Percentiles rank a stretch among this genome's conserved stretches.
Conservation (phyloP, 2,888 invertebrate species). For the Crepidodera aurea region DNA sequence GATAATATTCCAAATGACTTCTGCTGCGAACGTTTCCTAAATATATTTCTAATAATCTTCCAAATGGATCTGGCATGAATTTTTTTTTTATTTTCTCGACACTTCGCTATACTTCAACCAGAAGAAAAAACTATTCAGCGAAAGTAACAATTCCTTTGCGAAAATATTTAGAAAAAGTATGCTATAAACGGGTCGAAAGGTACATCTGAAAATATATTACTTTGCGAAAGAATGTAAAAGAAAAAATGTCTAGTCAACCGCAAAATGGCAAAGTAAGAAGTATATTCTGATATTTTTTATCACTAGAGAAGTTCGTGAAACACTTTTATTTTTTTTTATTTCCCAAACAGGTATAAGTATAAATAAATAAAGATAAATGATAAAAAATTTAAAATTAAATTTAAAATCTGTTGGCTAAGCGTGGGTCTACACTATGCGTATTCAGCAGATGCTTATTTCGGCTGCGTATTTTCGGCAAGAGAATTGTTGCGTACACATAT, state of each 20-base stretch:
- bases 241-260: background rate
- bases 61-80: constrained; percentile 6
- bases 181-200: background rate
- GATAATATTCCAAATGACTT: background rate
- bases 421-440: no score
- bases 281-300: no score
- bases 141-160: background rate
- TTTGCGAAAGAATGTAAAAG: background rate
- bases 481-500: no score
- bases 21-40: background rate
- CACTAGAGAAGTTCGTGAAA: no score
- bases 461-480: no score
- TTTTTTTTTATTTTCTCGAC: background rate
- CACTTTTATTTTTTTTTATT: no score
- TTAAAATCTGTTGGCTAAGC: no score
- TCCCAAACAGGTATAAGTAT: no score
- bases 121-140: background rate
- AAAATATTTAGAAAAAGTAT: background rate
- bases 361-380: no score
- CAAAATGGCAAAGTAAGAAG: background rate
- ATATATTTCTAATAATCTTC: constrained; percentile 7
- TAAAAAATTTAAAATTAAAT: no score
- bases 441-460: no score
- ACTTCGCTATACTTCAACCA: background rate
- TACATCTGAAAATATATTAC: background rate